These are phyloP conservation scores for Acheta domesticus DNA, from an alignment of 2,888 invertebrate species.

Conservation along the genomic window DNA sequence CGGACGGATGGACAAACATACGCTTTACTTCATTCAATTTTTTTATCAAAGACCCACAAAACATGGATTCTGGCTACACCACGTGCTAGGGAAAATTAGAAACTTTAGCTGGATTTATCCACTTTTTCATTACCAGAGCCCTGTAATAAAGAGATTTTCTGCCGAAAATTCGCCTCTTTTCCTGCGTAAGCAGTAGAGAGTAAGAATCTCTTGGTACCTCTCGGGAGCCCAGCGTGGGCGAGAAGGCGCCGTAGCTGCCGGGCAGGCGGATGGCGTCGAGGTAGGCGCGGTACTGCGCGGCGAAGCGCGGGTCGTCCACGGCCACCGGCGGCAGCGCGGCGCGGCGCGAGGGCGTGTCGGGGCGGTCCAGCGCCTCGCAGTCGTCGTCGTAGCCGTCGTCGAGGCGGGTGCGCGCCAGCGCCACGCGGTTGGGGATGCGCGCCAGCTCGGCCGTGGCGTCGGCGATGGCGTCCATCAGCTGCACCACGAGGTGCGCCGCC, in stretches of 20 bases:
- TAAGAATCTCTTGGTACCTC: too few relatives aligned
- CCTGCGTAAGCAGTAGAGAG: too few relatives aligned
- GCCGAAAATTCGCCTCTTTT: too few relatives aligned
- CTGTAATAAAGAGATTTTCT: too few relatives aligned
- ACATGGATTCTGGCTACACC: too few relatives aligned
- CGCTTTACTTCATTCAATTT: too few relatives aligned
- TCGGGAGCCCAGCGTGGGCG: too few relatives aligned
- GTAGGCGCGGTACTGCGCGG: not conserved
- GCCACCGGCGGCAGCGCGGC: not conserved
- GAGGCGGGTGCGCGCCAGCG: not conserved
- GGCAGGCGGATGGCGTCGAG: not conserved
- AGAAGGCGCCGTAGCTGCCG: not conserved
- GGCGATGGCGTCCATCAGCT: not conserved
- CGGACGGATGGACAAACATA: too few relatives aligned
- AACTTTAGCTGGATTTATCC: too few relatives aligned
- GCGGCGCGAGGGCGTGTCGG: not conserved
- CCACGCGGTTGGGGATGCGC: not conserved
- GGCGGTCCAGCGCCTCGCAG: not conserved
- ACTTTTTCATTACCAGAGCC: too few relatives aligned
- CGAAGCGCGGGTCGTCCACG: conserved; percentile 5
- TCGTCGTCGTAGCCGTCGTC: not conserved
- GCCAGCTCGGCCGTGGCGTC: not conserved
- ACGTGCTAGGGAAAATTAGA: too few relatives aligned
- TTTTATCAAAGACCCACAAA: too few relatives aligned
- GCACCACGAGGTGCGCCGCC: not conserved